Conservation (phyloP, 2,888 invertebrate genomes). For the Creontiades dilutus region DNA sequence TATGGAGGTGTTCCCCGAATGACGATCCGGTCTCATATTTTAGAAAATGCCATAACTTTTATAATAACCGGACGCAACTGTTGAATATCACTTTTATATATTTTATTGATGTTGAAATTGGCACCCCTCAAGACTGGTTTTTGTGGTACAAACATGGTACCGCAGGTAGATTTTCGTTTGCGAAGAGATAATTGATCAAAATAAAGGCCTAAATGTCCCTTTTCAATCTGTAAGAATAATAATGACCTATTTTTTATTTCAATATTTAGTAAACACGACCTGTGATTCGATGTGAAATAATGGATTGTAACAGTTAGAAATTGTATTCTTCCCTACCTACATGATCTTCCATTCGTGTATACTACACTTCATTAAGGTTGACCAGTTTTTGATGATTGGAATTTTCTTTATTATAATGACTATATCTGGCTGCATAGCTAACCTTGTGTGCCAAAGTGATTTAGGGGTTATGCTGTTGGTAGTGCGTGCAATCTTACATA, state of each 20-base stretch:
- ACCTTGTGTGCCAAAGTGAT: background rate
- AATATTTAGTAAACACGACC: too few species aligned
- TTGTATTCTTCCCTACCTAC: background rate
- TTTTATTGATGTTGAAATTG: background rate
- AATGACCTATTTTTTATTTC: background rate
- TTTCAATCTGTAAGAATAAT: background rate
- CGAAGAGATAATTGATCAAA: background rate
- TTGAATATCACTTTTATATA: background rate
- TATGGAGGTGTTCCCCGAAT: background rate
- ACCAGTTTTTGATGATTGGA: background rate
- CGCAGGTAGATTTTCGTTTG: background rate
- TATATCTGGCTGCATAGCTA: background rate
- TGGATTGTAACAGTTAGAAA: background rate
- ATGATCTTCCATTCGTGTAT: background rate
- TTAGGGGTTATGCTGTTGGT: background rate
- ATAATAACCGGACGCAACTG: background rate
- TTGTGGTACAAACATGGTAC: background rate
- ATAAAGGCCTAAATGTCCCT: background rate
- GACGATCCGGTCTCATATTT: background rate
- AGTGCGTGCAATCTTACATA: background rate
- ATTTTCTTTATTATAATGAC: background rate
- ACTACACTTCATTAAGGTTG: background rate
- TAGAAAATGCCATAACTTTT: background rate
- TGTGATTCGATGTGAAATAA: background rate
- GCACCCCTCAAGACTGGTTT: constrained; percentile 5